A percentile compares a stretch with the other conserved stretches of the same genome.
Conservation (phyloP, 2,113 vertebrate genomes). For the Vidua chalybeata region DNA sequence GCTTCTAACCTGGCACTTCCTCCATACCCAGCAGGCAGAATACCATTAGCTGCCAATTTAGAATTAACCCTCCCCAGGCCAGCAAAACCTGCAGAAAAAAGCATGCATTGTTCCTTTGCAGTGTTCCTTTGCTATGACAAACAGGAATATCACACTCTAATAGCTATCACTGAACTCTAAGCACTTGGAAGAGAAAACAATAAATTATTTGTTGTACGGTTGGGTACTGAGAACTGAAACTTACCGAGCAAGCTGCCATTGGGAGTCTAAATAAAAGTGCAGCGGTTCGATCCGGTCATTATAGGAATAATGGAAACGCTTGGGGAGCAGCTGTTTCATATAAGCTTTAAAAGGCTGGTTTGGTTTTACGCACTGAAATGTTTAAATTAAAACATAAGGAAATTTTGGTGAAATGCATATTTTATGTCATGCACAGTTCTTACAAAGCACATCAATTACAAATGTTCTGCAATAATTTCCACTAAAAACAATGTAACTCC, state of each 20-base stretch:
- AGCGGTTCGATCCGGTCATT: constrained; percentile 87
- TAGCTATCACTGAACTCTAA: background rate
- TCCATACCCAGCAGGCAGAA: background rate
- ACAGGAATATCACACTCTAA: background rate
- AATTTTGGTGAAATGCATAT: background rate
- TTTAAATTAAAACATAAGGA: background rate
- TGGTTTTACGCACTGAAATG: constrained; percentile 81
- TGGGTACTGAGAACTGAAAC: constrained; percentile 38
- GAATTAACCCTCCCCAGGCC: background rate
- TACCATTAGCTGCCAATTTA: background rate
- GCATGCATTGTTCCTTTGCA: background rate
- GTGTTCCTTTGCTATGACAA: background rate
- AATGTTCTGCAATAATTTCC: background rate
- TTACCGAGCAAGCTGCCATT: constrained; percentile 93
- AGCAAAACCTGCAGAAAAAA: background rate
- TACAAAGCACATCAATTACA: background rate
- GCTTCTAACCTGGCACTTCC: background rate
- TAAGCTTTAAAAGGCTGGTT: constrained; percentile 91
- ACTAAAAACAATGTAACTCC: background rate
- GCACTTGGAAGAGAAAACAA: background rate
- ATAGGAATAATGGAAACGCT: constrained; percentile 90
- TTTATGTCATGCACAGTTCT: background rate
- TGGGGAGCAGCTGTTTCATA: constrained; percentile 90
- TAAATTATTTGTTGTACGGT: background rate
- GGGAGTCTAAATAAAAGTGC: constrained; percentile 86